Evolutionary conservation across 1,140 invertebrate species (phyloP).

Genomic region (Pectinophora gossypiella): DNA sequence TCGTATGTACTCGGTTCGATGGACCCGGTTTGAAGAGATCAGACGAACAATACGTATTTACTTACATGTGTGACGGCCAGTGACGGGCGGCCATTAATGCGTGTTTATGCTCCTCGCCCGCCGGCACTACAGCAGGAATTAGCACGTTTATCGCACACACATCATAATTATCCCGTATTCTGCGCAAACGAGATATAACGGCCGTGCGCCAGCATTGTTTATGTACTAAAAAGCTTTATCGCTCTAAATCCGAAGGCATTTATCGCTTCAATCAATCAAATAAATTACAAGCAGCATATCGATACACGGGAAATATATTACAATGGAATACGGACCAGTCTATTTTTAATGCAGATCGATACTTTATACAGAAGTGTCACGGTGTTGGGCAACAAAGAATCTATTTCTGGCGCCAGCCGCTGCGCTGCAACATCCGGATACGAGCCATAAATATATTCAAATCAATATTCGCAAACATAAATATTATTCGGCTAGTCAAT

Average conservation of each 20-base stretch:
- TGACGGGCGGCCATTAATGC: no score
- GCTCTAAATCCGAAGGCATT: neutral
- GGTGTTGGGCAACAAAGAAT: neutral
- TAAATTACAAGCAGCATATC: no score
- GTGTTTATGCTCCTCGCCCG: no score
- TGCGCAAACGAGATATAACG: conserved; percentile 36
- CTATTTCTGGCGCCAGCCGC: neutral
- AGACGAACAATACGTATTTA: no score
- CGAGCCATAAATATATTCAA: conserved; percentile 8
- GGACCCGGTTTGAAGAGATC: no score
- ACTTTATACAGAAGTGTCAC: no score
- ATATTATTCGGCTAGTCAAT: conserved; percentile 21
- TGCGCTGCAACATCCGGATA: neutral
- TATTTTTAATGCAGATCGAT: no score
- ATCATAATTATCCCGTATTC: conserved; percentile 44
- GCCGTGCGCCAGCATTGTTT: neutral
- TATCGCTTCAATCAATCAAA: neutral
- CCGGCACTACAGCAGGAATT: no score
- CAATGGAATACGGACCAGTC: no score
- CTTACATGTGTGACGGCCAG: no score
- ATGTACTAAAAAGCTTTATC: neutral
- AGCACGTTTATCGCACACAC: conserved; percentile 39
- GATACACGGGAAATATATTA: no score
- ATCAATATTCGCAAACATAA: conserved; percentile 13
- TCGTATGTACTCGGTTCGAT: no score